A percentile compares a stretch with the other conserved stretches of the same genome.
Evolutionary conservation across 2,113 vertebrate genomes (phyloP).

Genomic region (Neogobius melanostomus): DNA sequence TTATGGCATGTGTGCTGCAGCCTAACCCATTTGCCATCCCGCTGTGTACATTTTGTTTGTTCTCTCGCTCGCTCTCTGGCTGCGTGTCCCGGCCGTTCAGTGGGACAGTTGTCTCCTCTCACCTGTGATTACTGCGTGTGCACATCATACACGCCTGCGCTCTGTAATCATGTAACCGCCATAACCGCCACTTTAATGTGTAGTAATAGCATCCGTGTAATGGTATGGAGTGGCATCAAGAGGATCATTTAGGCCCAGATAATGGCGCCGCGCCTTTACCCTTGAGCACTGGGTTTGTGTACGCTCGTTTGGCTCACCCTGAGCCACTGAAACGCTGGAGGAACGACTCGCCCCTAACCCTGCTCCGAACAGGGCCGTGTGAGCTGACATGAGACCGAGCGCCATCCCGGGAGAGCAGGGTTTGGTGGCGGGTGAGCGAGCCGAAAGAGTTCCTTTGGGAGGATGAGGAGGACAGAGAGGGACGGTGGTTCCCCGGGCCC

Average conservation of each 20-base stretch:
- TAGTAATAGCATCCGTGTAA: constrained; percentile 74
- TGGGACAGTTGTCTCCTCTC: constrained; percentile 69
- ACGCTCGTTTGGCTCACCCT: constrained; percentile 56
- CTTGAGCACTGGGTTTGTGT: constrained; percentile 71
- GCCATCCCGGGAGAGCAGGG: constrained; percentile 49
- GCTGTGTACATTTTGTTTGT: background rate
- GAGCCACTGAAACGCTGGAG: constrained; percentile 69
- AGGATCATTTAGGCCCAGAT: constrained; percentile 74
- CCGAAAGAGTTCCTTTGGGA: constrained; percentile 63
- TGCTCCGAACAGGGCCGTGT: constrained; percentile 48
- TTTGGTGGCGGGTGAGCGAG: constrained; percentile 37
- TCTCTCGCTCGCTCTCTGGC: constrained; percentile 25
- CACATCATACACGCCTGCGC: constrained; percentile 70
- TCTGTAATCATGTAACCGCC: constrained; percentile 72
- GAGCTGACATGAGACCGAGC: constrained; percentile 56
- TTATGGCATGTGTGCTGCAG: too few species aligned
- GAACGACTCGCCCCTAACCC: constrained; percentile 78
- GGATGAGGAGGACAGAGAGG: constrained; percentile 38
- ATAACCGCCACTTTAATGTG: constrained; percentile 73
- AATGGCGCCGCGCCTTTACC: constrained; percentile 72
- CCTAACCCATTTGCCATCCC: background rate
- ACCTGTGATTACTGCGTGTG: constrained; percentile 75
- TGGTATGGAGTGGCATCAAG: constrained; percentile 70
- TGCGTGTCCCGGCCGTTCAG: constrained; percentile 57
- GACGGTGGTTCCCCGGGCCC: constrained; percentile 29